Conservation (phyloP, 2,888 invertebrate genomes). For the Aleiodes testaceus region DNA sequence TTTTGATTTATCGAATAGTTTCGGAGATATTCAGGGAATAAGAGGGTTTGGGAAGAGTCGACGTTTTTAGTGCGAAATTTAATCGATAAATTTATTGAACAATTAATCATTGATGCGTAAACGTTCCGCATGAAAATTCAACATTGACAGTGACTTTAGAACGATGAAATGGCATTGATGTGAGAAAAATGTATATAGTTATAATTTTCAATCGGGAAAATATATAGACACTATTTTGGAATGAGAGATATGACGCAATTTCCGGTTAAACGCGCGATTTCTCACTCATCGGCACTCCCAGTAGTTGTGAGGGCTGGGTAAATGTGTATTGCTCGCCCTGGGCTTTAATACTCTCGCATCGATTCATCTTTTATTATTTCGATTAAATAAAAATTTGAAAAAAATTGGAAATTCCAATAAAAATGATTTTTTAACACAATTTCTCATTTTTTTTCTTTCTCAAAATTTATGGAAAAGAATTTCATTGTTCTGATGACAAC, state of each 20-base stretch:
- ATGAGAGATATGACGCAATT: constrained; percentile 29
- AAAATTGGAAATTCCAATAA: too few relatives aligned
- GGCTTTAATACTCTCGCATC: constrained; percentile 17
- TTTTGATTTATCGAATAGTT: too few relatives aligned
- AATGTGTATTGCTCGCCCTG: background rate
- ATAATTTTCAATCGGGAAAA: constrained; percentile 12
- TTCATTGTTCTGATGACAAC: too few relatives aligned
- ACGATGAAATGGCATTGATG: background rate
- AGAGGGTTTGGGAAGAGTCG: too few relatives aligned
- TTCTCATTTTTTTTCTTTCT: too few relatives aligned
- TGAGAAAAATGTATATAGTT: background rate
- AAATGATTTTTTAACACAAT: too few relatives aligned
- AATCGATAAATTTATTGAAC: constrained; percentile 5
- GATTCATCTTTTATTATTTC: constrained; percentile 5
- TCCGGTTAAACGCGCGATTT: constrained; percentile 34
- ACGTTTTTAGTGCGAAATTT: too few relatives aligned
- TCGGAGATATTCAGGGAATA: too few relatives aligned
- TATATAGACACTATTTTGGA: background rate
- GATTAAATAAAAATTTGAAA: background rate
- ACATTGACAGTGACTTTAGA: constrained; percentile 9
- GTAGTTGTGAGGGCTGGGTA: background rate
- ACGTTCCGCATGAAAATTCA: too few relatives aligned
- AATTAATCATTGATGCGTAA: constrained; percentile 15
- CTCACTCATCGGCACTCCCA: constrained; percentile 32
- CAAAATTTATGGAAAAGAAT: too few relatives aligned